Percentiles rank a stretch among this genome's conserved stretches.
phyloP scores from a whole-genome alignment of 2,113 vertebrate genomes.

The Raphicerus campestris region DNA sequence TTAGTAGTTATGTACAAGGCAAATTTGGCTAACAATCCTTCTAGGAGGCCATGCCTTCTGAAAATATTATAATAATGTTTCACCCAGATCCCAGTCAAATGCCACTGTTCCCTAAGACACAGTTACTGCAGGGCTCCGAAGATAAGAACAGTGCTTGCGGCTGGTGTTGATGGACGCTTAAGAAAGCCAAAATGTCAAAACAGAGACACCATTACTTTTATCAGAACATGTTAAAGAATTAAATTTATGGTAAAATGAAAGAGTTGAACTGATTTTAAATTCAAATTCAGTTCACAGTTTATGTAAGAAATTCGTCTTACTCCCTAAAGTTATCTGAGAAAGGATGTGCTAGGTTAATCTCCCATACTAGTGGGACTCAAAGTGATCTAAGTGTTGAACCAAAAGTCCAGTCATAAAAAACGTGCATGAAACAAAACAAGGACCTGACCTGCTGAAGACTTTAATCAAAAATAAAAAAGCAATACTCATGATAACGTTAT shows the following conservation, averaged over 20 bases:
- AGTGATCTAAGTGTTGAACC: not conserved
- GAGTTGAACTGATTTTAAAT: conserved; percentile 20
- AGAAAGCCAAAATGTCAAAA: not conserved
- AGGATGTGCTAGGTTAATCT: not conserved
- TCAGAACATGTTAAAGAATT: not conserved
- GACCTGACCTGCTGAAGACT: not conserved
- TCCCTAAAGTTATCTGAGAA: not conserved
- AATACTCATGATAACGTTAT: not conserved
- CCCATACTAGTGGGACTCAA: not conserved
- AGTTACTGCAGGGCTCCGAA: not conserved
- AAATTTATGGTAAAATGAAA: not conserved
- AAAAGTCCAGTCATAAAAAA: not conserved
- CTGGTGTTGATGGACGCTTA: not conserved
- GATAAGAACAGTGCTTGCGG: not conserved
- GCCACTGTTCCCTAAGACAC: not conserved
- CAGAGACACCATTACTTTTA: not conserved
- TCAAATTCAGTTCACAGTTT: not conserved
- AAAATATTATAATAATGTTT: not conserved
- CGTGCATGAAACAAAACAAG: not conserved
- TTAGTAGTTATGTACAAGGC: not conserved
- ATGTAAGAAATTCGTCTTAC: not conserved
- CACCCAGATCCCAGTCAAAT: not conserved
- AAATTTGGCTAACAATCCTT: not conserved
- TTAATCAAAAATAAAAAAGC: not conserved
- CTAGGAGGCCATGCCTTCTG: not conserved